These are phyloP conservation scores for Argopecten irradians DNA, from an alignment of 1,140 invertebrate species.

Conservation along the genomic window DNA sequence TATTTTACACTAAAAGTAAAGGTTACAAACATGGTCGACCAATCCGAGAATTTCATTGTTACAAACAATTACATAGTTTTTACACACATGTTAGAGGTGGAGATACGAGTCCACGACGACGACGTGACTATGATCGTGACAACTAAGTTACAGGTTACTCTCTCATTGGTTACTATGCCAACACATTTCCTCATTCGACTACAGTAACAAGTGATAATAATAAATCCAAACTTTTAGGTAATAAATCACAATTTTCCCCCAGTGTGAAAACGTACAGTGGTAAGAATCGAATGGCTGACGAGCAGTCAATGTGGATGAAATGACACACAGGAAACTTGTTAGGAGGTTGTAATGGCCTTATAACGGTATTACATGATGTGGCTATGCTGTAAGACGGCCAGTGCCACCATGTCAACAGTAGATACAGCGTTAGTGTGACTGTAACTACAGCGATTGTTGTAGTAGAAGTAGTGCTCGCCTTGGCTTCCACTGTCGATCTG, in stretches of 20 bases:
- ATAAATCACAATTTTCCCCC: not conserved
- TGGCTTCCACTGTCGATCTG: constrained; percentile 14
- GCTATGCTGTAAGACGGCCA: not conserved
- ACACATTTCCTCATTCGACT: not conserved
- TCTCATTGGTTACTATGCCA: not conserved
- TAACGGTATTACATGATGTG: not conserved
- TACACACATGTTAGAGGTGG: not conserved
- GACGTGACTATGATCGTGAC: not conserved
- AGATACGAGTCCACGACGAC: not conserved
- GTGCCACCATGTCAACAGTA: not conserved
- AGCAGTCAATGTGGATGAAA: not conserved
- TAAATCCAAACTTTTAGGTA: not conserved
- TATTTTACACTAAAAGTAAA: not conserved
- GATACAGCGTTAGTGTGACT: not conserved
- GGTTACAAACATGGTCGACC: not conserved
- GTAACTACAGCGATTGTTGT: not conserved
- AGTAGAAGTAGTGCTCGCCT: not conserved
- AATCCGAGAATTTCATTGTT: not conserved
- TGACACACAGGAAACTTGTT: not conserved
- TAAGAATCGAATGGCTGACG: not conserved
- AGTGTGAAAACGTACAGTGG: not conserved
- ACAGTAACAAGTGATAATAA: not conserved
- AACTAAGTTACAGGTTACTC: not conserved
- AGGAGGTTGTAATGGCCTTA: not conserved
- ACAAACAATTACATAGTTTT: constrained; percentile 10